Evolutionary conservation across 2,113 vertebrate genomes (phyloP), one percentile per base, ranked within the genome.

Genomic region (Trogon melanurus): DNA sequence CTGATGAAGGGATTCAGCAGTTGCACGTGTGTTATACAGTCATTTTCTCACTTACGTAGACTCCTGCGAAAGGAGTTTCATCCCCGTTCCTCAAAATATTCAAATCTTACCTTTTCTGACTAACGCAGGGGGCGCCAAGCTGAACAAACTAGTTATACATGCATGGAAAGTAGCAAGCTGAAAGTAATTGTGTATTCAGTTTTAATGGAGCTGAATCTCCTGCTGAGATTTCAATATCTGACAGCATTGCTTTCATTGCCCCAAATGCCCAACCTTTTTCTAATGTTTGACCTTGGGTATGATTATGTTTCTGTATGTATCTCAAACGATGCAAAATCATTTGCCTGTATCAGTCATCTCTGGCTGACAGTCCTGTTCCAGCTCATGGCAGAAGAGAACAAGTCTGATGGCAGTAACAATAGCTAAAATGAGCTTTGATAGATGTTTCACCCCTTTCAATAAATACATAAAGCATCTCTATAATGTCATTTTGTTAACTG

Each of bases 141-240:
- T 95, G 98, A 97, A 97, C 98, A 97, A 98, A 95, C 96, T 96
- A 96, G 95, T 97, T 97, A 96, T 94, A 95, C 92, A 97, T 97
- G 96, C 95, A 96, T 91, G 91, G 72, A 92, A 95, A 96, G 96
- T 92, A 96, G 79, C 93, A 91, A 92, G 87, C 96, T 93, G 97
- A 91, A 97, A 96, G 96, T 97, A 96, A 98, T 97, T 97, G 95
- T 97, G 95, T 97, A 97, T 98, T 97, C 95, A 95, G 95, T 97
- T 98, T 97, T 97, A 98, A 97, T 97, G 96, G 97, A 98, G 96
- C 95, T 88, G 87, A 97, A 95, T 97, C 97, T 97, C 97, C 98
- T 98, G 96, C 97, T 98, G 98, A 97, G 98, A 98, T 98, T 98
- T 98, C 97, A 97, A 97, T 98, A 98, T 98, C 97, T 97, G 95